A percentile compares a stretch with the other conserved stretches of the same genome.
phyloP scores from a whole-genome alignment of 1,140 invertebrate genomes.

The Trichonephila clavipes region DNA sequence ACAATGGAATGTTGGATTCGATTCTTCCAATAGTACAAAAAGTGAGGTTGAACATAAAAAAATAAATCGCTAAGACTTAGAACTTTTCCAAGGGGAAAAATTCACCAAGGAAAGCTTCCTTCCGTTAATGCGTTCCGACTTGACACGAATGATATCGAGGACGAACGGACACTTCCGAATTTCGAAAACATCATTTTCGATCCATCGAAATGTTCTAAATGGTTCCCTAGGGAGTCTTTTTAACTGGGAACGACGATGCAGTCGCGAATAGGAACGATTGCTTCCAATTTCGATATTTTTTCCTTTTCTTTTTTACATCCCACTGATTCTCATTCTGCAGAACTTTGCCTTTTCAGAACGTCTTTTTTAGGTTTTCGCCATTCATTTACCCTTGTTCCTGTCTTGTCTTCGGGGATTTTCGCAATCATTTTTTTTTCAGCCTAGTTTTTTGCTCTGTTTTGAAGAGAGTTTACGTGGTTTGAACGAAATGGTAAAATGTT shows the following conservation, averaged over 20 bases:
- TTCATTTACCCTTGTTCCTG: conserved; percentile 68
- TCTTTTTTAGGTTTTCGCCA: conserved; percentile 45
- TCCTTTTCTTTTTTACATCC: conserved; percentile 1
- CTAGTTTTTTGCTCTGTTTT: background rate
- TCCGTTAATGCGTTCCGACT: conserved; percentile 69
- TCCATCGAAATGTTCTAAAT: conserved; percentile 76
- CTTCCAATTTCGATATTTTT: conserved; percentile 72
- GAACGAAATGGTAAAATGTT: too few relatives aligned
- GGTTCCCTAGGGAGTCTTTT: conserved; percentile 65
- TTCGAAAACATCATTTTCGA: conserved; percentile 77
- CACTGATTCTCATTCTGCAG: conserved; percentile 9
- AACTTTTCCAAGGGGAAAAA: conserved; percentile 29
- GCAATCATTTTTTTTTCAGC: conserved; percentile 11
- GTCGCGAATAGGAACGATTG: conserved; percentile 57
- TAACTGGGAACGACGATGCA: conserved; percentile 44
- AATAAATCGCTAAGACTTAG: background rate
- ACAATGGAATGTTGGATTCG: conserved; percentile 3
- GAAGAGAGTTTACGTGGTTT: too few relatives aligned
- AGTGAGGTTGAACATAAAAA: conserved; percentile 22
- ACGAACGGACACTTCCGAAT: conserved; percentile 60
- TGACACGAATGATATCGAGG: conserved; percentile 70
- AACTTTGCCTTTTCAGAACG: conserved; percentile 16
- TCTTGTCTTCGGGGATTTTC: background rate
- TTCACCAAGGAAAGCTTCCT: conserved; percentile 51
- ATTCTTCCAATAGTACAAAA: conserved; percentile 49